These are phyloP conservation scores for Castor canadensis DNA, from an alignment of 2,113 vertebrate genomes.

Conservation along the genomic window DNA sequence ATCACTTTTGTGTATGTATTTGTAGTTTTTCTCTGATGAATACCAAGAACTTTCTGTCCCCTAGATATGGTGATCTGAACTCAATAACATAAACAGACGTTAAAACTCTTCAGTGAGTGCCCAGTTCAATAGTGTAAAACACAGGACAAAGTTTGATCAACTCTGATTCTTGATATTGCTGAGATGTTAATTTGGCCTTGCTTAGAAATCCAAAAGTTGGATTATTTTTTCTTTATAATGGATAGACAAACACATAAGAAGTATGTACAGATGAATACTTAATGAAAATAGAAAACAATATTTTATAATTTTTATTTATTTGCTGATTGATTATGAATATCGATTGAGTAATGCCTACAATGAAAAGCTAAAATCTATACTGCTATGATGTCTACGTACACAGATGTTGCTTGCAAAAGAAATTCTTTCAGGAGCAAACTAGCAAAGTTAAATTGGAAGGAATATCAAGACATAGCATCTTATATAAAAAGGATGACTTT, in stretches of 20 bases:
- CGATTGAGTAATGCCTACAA: not conserved
- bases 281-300: not conserved
- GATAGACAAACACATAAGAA: not conserved
- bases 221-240: not conserved
- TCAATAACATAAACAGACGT: not conserved
- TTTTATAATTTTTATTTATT: not conserved
- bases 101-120: not conserved
- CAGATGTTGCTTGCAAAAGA: not conserved
- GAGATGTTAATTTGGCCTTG: not conserved
- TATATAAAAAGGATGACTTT: constrained; percentile 68
- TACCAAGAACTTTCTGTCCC: too few species aligned
- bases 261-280: not conserved
- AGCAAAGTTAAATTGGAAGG: constrained; percentile 55
- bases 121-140: not conserved
- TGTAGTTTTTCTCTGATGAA: too few species aligned
- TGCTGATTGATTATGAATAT: not conserved
- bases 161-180: not conserved
- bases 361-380: not conserved
- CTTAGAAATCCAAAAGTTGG: not conserved
- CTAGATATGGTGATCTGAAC: too few species aligned
- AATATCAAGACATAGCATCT: constrained; percentile 42
- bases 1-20: too few species aligned
- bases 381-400: not conserved
- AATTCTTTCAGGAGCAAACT: constrained; percentile 14
- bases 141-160: not conserved